Conservation (phyloP, 2,888 invertebrate species). For the Rhimphoctona megacephalus region DNA sequence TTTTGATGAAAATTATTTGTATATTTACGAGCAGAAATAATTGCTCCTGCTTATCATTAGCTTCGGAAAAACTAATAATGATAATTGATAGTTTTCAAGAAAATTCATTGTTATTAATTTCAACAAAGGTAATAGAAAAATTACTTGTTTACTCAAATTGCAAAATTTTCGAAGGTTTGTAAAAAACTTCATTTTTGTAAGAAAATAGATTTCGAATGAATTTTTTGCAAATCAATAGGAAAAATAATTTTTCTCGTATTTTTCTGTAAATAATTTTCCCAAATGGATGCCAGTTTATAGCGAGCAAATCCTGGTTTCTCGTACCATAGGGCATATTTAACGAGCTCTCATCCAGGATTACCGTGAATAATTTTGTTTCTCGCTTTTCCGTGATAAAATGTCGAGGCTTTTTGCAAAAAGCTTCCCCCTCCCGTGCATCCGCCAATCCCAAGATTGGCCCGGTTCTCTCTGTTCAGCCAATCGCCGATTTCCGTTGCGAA, state of each 20-base stretch:
- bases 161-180: no score
- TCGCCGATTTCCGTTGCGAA: background rate
- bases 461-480: constrained; percentile 1
- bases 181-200: no score
- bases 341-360: constrained; percentile 64
- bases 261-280: constrained; percentile 11
- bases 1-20: no score
- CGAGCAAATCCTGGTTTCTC: constrained; percentile 38
- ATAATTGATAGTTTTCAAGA: no score
- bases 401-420: constrained; percentile 29
- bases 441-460: constrained; percentile 48
- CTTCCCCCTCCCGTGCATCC: constrained; percentile 30
- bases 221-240: background rate
- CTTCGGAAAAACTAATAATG: background rate
- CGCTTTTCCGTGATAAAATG: constrained; percentile 17
- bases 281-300: constrained; percentile 32
- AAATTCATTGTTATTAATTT: background rate
- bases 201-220: no score
- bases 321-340: constrained; percentile 34
- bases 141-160: background rate
- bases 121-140: background rate
- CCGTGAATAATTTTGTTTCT: constrained; percentile 68
- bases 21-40: background rate
- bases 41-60: background rate
- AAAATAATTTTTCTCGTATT: background rate